Evolutionary conservation across 64 coral and sea anemone genomes (phyloP).

Genomic region (Pocillopora damicornis): DNA sequence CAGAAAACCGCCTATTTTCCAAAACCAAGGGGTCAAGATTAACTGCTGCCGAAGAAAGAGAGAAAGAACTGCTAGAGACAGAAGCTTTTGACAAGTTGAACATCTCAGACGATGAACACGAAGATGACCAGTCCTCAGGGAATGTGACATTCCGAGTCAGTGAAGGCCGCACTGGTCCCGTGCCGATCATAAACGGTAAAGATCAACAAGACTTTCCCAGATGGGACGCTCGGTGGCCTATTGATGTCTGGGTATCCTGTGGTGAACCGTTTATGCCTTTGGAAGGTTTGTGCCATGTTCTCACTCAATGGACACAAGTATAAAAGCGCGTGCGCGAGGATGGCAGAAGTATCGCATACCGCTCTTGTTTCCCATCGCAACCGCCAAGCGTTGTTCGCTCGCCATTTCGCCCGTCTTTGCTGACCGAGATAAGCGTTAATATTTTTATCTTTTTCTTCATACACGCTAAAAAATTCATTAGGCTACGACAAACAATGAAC

Average conservation of each 20-base stretch:
- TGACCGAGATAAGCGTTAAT: no score
- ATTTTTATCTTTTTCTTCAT: no score
- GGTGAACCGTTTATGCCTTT: slow-evolving; percentile 95
- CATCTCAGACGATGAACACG: slow-evolving; percentile 10
- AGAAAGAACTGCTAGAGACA: slow-evolving; percentile 23
- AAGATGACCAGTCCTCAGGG: slow-evolving; percentile 16
- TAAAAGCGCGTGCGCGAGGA: no score
- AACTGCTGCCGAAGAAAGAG: background rate
- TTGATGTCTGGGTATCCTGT: slow-evolving; percentile 96
- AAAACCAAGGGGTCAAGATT: background rate
- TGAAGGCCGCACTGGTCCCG: slow-evolving; percentile 53
- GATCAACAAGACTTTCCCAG: slow-evolving; percentile 56
- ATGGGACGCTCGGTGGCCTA: slow-evolving; percentile 81
- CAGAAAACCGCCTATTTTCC: slow-evolving; percentile 60
- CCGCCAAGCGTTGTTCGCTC: no score
- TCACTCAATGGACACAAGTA: no score
- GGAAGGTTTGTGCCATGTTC: slow-evolving; percentile 48
- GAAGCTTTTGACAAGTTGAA: slow-evolving; percentile 18
- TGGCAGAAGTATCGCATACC: no score
- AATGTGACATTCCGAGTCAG: slow-evolving; percentile 68
- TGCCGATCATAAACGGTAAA: slow-evolving; percentile 38
- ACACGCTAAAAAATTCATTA: no score
- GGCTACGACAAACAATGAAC: no score
- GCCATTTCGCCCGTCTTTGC: no score
- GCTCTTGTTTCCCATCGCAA: no score